Conservation (phyloP, 1,140 invertebrate species). For the Saccostrea glomerata region DNA sequence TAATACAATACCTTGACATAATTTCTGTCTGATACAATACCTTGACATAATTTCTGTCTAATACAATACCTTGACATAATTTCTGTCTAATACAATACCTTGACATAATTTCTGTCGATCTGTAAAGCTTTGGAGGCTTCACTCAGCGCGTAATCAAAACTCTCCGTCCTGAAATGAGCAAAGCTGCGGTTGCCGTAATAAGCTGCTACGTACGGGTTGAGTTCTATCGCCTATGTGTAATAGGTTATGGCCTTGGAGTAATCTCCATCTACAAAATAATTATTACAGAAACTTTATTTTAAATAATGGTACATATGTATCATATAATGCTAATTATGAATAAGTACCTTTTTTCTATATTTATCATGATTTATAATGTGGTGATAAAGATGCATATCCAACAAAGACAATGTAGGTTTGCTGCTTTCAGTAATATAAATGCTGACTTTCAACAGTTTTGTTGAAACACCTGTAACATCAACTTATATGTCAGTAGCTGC, state of each 20-base stretch:
- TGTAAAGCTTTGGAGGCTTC: constrained; percentile 96
- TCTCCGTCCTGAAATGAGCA: constrained; percentile 94
- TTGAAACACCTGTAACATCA: not conserved
- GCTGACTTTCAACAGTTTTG: no score
- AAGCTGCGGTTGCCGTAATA: constrained; percentile 94
- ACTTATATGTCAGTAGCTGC: not conserved
- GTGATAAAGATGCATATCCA: no score
- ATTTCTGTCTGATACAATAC: no score
- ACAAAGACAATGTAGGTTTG: no score
- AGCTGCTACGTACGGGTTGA: constrained; percentile 87
- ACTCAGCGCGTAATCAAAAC: constrained; percentile 93
- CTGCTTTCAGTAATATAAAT: no score
- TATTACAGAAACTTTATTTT: not conserved
- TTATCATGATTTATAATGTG: no score
- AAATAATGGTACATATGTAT: not conserved
- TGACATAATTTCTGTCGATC: constrained; percentile 85
- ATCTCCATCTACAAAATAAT: constrained; percentile 88
- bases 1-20: no score
- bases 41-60: no score
- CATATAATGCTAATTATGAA: no score
- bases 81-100: no score
- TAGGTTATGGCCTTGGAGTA: constrained; percentile 93
- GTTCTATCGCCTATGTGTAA: constrained; percentile 94
- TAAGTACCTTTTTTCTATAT: no score
- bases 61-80: constrained; percentile 89